Base-by-base conservation (phyloP, 2,888 invertebrate genomes). In the Athalia circularis region DNA sequence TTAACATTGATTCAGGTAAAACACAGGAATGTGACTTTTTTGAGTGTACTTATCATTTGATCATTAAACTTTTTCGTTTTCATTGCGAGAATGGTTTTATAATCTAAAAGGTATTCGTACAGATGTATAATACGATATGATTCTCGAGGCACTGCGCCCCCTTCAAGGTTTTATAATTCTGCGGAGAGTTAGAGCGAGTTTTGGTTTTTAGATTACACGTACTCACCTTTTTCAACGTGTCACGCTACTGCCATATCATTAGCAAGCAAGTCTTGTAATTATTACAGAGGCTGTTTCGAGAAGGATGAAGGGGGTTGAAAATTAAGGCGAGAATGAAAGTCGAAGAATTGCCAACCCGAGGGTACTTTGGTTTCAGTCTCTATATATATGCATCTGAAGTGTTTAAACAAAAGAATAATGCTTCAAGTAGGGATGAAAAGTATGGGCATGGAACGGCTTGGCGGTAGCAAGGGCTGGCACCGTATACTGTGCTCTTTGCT, bases 321-420 rank as follows among this genome's bases (percentile, higher is more conserved):
- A 64, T 75, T 62, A 75, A 75, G 50, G 75, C 75, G 5, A 29
- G 50, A 50, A 29, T 11, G 50, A 4, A 43, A 62, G 62, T 64
- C 62, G 52, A 75, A 52, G 43, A 50, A 75, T 64, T 75, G 75
- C 75, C 29, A 75, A n/a, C 75, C 48, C 15, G 75, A 64, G 75
- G 64, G 75, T 64, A 75, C 62, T 75, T 75, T 75, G 62, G 59
- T 52, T 68, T 8, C 57, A 29, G n/a, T n/a, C n/a, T 52, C 54
- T 72, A 13, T 57, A 4, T 13, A 8, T 48, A 9, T 43, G 64
- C 29, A 62, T 50, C 75, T 64, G 75, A 7, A 61, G 59, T 52
- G 45, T 75, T 75, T 75, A n/a, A 75, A 75, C 52, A 62, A 64
- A 75, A 75, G 75, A 75, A 75, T 75, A 75, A 75, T 62, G 75